Conservation (phyloP, 2,888 invertebrate genomes). For the Selenia dentaria region DNA sequence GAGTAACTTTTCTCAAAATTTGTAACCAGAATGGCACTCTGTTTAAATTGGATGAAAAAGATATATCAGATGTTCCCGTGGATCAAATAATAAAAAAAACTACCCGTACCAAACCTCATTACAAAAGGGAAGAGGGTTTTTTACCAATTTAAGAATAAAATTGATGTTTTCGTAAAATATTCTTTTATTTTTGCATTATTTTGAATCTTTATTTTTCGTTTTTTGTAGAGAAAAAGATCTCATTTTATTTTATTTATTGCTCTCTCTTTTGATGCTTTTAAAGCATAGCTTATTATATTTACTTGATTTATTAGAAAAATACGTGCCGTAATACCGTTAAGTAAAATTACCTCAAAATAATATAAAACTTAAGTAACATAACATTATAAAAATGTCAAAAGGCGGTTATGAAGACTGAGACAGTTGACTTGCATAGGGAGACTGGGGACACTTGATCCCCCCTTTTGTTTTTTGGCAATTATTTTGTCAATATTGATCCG, state of each 20-base stretch:
- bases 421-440: no score
- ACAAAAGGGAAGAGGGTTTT: slow-evolving; percentile 24
- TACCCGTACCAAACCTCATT: slow-evolving; percentile 23
- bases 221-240: slow-evolving; percentile 3
- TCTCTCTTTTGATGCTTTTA: no score
- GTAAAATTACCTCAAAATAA: no score
- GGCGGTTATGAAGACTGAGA: slow-evolving; percentile 1
- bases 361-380: no score
- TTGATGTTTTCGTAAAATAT: slow-evolving; percentile 19
- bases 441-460: no score
- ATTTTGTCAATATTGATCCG: no score
- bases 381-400: not conserved
- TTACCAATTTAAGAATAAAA: slow-evolving; percentile 26
- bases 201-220: not conserved
- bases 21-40: slow-evolving; percentile 30
- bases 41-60: slow-evolving; percentile 33
- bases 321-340: no score
- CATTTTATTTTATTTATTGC: not conserved
- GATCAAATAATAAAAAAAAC: slow-evolving; percentile 25
- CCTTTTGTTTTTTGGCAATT: no score
- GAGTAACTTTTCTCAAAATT: slow-evolving; percentile 31
- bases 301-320: no score
- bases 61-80: slow-evolving; percentile 31
- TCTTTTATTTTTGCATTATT: slow-evolving; percentile 4
- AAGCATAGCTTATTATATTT: not conserved